A percentile compares a stretch with the other conserved stretches of the same genome.
Evolutionary conservation across 2,797 vertebrate genomes (phyloP).

Genomic region (Microchirus variegatus): DNA sequence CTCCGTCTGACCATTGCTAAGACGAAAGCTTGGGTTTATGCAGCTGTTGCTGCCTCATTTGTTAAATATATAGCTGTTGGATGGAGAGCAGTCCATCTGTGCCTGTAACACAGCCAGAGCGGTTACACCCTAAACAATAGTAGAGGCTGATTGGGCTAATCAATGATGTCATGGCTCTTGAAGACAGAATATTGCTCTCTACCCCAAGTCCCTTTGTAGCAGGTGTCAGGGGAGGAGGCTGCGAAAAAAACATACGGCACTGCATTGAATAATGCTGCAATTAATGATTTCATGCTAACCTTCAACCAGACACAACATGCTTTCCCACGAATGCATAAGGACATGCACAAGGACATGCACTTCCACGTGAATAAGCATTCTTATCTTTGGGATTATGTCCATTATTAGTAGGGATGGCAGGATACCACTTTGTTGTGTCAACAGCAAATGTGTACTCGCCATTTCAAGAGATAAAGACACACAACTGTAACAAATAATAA

Average conservation of each 20-base stretch:
- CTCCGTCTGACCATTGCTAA: background rate
- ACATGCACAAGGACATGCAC: constrained; percentile 1
- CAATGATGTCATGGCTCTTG: constrained; percentile 68
- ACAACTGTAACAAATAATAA: too few relatives aligned
- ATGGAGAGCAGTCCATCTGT: constrained; percentile 38
- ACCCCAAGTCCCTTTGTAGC: constrained; percentile 50
- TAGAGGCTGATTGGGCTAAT: constrained; percentile 32
- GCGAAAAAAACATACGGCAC: constrained; percentile 24
- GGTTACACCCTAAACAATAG: constrained; percentile 60
- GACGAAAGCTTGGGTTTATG: constrained; percentile 13
- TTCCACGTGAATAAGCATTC: constrained; percentile 6
- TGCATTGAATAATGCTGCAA: constrained; percentile 48
- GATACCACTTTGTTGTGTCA: too few relatives aligned
- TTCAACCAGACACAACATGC: constrained; percentile 17
- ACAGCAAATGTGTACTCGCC: too few relatives aligned
- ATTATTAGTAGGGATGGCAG: constrained; percentile 40
- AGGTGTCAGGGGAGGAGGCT: constrained; percentile 55
- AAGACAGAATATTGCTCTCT: constrained; percentile 50
- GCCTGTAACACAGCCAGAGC: constrained; percentile 35
- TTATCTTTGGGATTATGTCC: constrained; percentile 56
- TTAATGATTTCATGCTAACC: constrained; percentile 56
- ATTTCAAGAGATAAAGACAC: constrained; percentile 12
- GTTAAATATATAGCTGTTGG: constrained; percentile 10
- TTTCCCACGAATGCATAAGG: constrained; percentile 4
- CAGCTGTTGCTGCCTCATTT: constrained; percentile 27